Conservation (phyloP, 2,113 vertebrate species). For the Loxodonta africana region DNA sequence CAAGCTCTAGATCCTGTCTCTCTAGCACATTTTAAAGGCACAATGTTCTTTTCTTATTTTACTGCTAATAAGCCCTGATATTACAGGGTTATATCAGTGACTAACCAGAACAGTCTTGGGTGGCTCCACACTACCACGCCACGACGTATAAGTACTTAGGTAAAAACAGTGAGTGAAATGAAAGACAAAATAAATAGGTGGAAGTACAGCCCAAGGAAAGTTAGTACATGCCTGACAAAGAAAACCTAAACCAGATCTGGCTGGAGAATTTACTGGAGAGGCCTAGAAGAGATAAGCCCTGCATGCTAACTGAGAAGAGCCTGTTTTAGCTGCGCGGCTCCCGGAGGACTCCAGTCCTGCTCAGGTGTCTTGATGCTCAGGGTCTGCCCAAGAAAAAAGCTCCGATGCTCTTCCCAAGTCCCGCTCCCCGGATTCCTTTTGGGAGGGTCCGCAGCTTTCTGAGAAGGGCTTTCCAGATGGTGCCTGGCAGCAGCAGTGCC, state of each 20-base stretch:
- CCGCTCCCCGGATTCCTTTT: background rate
- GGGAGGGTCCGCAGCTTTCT: constrained; percentile 42
- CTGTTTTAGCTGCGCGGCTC: rapidly evolving
- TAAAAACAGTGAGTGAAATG: background rate
- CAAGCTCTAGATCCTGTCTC: background rate
- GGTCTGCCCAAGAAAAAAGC: background rate
- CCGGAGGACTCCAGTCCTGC: background rate
- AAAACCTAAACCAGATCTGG: background rate
- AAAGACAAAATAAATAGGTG: background rate
- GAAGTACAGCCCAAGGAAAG: background rate
- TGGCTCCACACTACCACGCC: too few species aligned
- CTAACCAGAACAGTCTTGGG: background rate
- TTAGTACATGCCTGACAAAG: background rate
- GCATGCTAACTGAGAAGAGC: rapidly evolving
- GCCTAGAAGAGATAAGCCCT: background rate
- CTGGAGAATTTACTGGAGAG: background rate
- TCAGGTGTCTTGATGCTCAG: background rate
- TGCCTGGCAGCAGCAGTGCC: constrained; percentile 62
- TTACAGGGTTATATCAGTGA: rapidly evolving
- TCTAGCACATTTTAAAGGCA: background rate
- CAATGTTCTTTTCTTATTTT: rapidly evolving
- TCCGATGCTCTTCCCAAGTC: constrained; percentile 22
- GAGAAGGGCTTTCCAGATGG: constrained; percentile 83
- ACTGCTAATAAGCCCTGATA: background rate
- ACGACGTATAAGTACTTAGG: background rate